A percentile compares a stretch with the other conserved stretches of the same genome.
Evolutionary conservation across 2,797 vertebrate species (phyloP).

Genomic region (Carduelis carduelis): DNA sequence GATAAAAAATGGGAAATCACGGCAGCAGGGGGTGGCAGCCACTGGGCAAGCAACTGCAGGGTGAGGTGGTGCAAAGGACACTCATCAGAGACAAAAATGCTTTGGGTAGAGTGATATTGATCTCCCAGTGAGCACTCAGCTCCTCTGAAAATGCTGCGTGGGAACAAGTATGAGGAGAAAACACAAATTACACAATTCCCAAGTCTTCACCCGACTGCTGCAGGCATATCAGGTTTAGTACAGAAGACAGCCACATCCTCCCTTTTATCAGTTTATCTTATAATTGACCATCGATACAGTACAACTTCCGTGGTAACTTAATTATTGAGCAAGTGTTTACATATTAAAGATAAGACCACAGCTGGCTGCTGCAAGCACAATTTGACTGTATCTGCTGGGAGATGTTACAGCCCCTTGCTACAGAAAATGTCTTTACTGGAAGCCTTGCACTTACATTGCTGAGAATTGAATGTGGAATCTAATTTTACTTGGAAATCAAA

Average conservation of each 20-base stretch:
- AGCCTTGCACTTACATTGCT: neutral
- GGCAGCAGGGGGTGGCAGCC: neutral
- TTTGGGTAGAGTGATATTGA: neutral
- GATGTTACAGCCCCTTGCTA: neutral
- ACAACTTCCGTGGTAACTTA: conserved; percentile 6
- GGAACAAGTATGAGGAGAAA: neutral
- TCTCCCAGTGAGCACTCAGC: neutral
- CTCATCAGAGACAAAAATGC: neutral
- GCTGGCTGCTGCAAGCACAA: neutral
- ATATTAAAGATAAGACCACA: conserved; percentile 1
- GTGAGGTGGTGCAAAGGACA: neutral
- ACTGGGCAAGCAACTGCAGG: neutral
- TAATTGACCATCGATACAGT: neutral
- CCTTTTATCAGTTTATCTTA: neutral
- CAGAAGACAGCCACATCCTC: neutral
- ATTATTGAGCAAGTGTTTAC: conserved; percentile 27
- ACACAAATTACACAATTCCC: neutral
- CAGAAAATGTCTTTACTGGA: conserved; percentile 36
- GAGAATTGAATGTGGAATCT: conserved; percentile 7
- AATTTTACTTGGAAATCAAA: conserved; percentile 54
- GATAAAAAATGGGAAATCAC: neutral
- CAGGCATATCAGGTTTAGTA: neutral
- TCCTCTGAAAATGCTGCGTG: rapidly evolving
- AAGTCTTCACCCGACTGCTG: neutral
- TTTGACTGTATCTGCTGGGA: neutral